Base-by-base conservation (phyloP, 2,797 vertebrate genomes). In the Pampus argenteus region DNA sequence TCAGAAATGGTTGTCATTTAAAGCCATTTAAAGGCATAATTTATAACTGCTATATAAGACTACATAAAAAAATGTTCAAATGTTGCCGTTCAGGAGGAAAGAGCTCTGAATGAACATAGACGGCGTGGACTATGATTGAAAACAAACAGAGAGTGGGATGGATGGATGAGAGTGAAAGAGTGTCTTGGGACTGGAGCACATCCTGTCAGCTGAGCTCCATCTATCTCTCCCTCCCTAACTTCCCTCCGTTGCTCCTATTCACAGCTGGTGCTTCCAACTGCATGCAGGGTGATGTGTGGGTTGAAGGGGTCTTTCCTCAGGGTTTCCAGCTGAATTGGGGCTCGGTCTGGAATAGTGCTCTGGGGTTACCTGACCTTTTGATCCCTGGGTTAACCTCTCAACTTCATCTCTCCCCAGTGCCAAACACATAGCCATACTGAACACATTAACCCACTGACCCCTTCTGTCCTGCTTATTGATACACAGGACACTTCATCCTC, bases 371-470 rank as follows among this genome's bases (percentile, higher is more conserved):
- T 58, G 85, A 88, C 87, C 83, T 74, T 78, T 81, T 78, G 64
- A 73, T 86, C 82, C 17, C 60, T 3, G 62, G 74, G 74, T 87
- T 89, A 83, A 89, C 89, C 91, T 78, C 82, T 88, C 69, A 76
- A 81, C 89, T 87, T 87, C 83, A 90, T 90, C 44, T 88, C 69
- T 90, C 88, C 85, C 86, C 49, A 69, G 90, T 82, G 89, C 79
- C 78, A 63, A 85, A 82, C 47, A 4, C 69, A 78, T 60, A 55
- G 76, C 85, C 90, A 89, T 88, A 83, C 83, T 90, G 88, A 93
- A 90, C 68, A 26, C 90, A 90, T 93, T 91, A 93, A 89, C 91
- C 89, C 70, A 61, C 45, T 83, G 79, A 86, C 83, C 88, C 40
- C 18, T 63, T 68, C 52, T 66, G 69, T 67, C 72, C 44, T 65